Conservation (phyloP, 2,113 vertebrate species). For the Dromas ardeola region DNA sequence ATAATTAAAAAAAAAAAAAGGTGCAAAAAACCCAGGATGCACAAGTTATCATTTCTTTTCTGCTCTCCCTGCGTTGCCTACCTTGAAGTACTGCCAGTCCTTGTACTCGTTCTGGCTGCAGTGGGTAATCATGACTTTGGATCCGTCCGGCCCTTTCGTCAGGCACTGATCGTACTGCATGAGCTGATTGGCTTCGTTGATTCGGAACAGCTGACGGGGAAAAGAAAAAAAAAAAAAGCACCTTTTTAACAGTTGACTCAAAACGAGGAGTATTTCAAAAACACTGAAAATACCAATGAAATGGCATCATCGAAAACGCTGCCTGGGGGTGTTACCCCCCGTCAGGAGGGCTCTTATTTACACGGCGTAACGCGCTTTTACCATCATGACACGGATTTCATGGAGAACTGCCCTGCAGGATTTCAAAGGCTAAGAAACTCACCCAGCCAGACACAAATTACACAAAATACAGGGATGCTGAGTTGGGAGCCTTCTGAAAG, state of each 20-base stretch:
- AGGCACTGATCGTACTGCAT: conserved; percentile 99
- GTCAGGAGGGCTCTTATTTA: neutral
- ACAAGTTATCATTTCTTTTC: neutral
- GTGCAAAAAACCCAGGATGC: neutral
- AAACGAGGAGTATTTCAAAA: neutral
- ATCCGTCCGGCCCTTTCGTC: conserved; percentile 84
- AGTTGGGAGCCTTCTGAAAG: neutral
- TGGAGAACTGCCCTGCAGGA: neutral
- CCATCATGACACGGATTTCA: neutral
- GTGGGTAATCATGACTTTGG: conserved; percentile 88
- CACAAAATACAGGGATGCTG: neutral
- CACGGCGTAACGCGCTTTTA: neutral
- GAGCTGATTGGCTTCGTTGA: conserved; percentile 95
- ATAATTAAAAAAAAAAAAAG: neutral
- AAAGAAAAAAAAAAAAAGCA: neutral
- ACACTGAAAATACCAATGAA: neutral
- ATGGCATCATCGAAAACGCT: neutral
- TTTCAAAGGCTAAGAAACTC: neutral
- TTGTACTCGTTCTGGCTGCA: conserved; percentile 90
- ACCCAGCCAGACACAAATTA: neutral
- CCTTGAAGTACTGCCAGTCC: conserved; percentile 97
- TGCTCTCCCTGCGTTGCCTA: conserved; percentile 44
- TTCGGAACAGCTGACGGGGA: conserved; percentile 87
- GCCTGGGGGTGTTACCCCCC: neutral
- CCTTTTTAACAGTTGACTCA: neutral